Base-by-base conservation (phyloP, 2,113 vertebrate species). In the Gymnorhina tibicen region DNA sequence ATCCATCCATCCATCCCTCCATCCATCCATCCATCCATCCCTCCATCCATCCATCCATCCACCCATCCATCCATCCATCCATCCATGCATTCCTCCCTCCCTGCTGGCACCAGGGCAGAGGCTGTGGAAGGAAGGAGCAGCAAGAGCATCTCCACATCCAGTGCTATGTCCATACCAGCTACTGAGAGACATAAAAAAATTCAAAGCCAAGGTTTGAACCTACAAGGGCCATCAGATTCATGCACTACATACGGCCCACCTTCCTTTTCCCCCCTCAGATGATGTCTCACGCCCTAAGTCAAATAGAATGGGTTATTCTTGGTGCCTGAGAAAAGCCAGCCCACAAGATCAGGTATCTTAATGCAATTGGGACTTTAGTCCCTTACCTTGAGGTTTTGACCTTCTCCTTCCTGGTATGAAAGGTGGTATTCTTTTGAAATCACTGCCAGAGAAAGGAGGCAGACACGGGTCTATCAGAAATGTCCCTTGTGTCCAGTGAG, bases 121-220 rank as follows among this genome's bases (percentile, higher is more conserved):
- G 24, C 56, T 62, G 14, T 33, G 60, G 60, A 53, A 70, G 52
- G 39, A 73, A 66, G 60, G 27, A 84, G 14, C 46, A 60, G 44
- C 7, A 55, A 9, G 37, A 62, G 14, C 37, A 23, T 3, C 39
- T 16, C 42, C 44, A 22, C 9, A 7, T 17, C 22, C 17, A 30
- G 2, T 3, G 6, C 42, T 72, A 7, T 0, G 0, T n/a, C 66
- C 50, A 20, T 13, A 32, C 10, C 32, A 80, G 14, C 18, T 21
- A 6, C 1, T 16, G 35, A 55, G 32, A 66, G 37, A 28, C 6
- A 23, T 23, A 9, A 56, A 74, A 63, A 52, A 63, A 59, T 28
- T 35, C 56, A 69, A 46, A 64, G 68, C 20, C 64, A 55, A 80
- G 33, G 5, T 53, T 14, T 23, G 59, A 77, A 47, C 24, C 30